Evolutionary conservation across 2,113 vertebrate species (phyloP).

Genomic region (Microtus montanus): DNA sequence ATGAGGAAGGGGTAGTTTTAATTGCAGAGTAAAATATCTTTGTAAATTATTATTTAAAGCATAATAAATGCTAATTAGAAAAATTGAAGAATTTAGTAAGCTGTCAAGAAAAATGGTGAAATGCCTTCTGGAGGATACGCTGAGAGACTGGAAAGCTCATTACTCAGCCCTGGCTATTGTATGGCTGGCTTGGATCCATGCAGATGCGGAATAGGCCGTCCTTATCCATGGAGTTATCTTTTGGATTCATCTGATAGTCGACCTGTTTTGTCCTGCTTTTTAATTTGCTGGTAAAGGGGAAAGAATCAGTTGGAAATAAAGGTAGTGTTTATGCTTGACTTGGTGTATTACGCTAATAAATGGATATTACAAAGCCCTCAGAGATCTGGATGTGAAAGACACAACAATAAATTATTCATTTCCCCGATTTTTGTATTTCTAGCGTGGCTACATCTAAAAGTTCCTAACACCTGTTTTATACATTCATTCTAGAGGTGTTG

Average conservation of each 20-base stretch:
- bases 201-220: neutral
- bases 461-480: neutral
- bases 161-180: neutral
- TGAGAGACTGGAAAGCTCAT: neutral
- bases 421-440: neutral
- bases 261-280: slow-evolving; percentile 8
- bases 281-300: slow-evolving; percentile 40
- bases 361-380: neutral
- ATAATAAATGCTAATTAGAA: slow-evolving; percentile 59
- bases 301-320: slow-evolving; percentile 45
- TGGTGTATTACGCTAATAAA: slow-evolving; percentile 31
- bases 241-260: neutral
- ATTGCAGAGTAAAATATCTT: slow-evolving; percentile 59
- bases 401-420: slow-evolving; percentile 32
- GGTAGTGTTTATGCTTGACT: neutral
- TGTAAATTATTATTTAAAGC: slow-evolving; percentile 54
- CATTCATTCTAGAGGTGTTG: neutral
- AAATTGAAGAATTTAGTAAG: slow-evolving; percentile 42
- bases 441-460: neutral
- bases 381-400: neutral
- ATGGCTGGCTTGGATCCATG: neutral
- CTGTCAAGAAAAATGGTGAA: slow-evolving; percentile 11
- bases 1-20: slow-evolving; percentile 42
- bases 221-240: neutral
- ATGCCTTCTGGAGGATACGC: neutral